A percentile compares a stretch with the other conserved stretches of the same genome.
These are phyloP conservation scores for Trichacis sp. DNA, from an alignment of 2,888 invertebrate genomes.

Conservation along the genomic window DNA sequence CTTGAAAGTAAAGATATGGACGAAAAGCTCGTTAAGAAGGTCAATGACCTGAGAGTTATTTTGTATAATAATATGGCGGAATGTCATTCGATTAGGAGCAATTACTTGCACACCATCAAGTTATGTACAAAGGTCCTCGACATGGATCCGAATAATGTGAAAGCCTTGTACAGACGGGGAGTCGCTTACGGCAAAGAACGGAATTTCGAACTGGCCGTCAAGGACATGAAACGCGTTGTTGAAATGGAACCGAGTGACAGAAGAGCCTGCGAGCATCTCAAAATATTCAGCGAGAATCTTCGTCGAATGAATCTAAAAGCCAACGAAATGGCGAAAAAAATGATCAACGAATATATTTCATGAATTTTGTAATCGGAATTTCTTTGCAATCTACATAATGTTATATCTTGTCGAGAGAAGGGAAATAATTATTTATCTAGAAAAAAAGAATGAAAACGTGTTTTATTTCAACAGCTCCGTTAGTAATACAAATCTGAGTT, in stretches of 20 bases:
- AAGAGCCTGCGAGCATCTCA: slow-evolving; percentile 74
- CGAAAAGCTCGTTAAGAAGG: slow-evolving; percentile 69
- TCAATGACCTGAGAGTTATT: slow-evolving; percentile 75
- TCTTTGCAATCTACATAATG: no score
- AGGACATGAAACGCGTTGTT: slow-evolving; percentile 72
- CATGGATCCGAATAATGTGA: slow-evolving; percentile 69
- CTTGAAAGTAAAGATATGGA: slow-evolving; percentile 69
- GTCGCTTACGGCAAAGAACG: slow-evolving; percentile 71
- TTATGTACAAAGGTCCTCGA: slow-evolving; percentile 72
- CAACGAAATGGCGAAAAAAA: slow-evolving; percentile 73
- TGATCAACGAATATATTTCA: slow-evolving; percentile 52
- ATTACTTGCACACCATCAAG: slow-evolving; percentile 76
- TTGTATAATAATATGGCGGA: slow-evolving; percentile 87
- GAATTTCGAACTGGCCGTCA: slow-evolving; percentile 77
- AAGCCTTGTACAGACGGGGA: slow-evolving; percentile 71
- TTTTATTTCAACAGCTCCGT: neutral
- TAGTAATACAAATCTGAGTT: neutral
- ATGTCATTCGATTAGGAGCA: slow-evolving; percentile 79
- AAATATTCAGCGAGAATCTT: slow-evolving; percentile 72
- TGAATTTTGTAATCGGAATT: neutral
- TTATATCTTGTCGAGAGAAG: no score
- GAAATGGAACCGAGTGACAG: slow-evolving; percentile 77
- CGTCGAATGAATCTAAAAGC: slow-evolving; percentile 75
- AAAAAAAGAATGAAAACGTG: neutral
- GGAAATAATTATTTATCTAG: neutral